Percentiles rank a stretch among this genome's conserved stretches.
Conservation (phyloP, 2,113 vertebrate species). For the Labeo catla region DNA sequence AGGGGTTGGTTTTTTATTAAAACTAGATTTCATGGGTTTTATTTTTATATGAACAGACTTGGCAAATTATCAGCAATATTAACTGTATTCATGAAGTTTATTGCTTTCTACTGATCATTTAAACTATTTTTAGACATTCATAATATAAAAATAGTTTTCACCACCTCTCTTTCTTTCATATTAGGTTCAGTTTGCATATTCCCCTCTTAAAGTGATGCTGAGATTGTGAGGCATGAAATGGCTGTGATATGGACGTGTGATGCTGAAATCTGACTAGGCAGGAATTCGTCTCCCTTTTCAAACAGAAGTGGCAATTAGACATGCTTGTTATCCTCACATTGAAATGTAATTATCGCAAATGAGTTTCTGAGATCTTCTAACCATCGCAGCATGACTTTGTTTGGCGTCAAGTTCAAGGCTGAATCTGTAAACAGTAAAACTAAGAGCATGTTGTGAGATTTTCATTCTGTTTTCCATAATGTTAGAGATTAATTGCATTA, state of each 20-base stretch:
- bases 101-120: not conserved
- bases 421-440: not conserved
- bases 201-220: not conserved
- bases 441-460: not conserved
- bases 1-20: too few relatives aligned
- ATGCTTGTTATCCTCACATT: not conserved
- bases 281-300: constrained; percentile 45
- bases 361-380: constrained; percentile 11
- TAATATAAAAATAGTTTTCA: not conserved
- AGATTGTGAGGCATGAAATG: constrained; percentile 51
- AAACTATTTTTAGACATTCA: not conserved
- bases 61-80: too few relatives aligned
- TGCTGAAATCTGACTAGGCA: constrained; percentile 45
- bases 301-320: constrained; percentile 38
- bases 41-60: not conserved
- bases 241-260: constrained; percentile 30
- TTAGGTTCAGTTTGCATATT: not conserved
- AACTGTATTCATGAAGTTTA: not conserved
- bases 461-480: not conserved
- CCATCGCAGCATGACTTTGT: not conserved
- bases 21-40: too few relatives aligned
- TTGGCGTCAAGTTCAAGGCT: not conserved
- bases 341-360: constrained; percentile 47
- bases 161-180: not conserved
- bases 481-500: not conserved